A percentile compares a stretch with the other conserved stretches of the same genome.
Conservation (phyloP, 2,113 vertebrate genomes). For the Onychorhynchus coronatus region DNA sequence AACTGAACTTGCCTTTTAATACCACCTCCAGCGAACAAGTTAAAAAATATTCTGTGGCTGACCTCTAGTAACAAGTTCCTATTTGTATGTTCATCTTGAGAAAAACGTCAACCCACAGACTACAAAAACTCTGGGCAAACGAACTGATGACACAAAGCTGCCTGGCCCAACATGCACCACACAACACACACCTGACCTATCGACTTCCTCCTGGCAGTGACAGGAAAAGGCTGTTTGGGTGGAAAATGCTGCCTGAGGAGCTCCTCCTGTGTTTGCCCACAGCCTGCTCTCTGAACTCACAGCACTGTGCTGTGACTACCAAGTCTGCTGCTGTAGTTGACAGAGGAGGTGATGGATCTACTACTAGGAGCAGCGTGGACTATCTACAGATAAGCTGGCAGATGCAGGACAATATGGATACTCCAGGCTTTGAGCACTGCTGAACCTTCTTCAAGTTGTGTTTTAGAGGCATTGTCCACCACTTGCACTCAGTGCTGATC, state of each 20-base stretch:
- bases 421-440: neutral
- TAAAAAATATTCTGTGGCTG: constrained; percentile 38
- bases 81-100: neutral
- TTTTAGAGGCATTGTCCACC: neutral
- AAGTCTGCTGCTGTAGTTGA: accelerated
- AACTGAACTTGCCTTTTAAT: constrained; percentile 54
- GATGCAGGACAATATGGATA: neutral
- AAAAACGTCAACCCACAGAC: constrained; percentile 47
- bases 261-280: neutral
- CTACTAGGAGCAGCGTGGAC: neutral
- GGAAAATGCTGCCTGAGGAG: neutral
- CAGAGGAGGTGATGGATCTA: neutral
- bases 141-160: neutral
- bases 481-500: neutral
- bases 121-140: neutral
- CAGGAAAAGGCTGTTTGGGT: neutral
- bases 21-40: constrained; percentile 25
- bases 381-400: neutral
- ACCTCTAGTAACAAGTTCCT: constrained; percentile 5
- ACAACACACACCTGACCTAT: neutral
- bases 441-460: neutral
- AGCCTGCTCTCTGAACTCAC: neutral
- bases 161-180: neutral
- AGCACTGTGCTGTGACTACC: neutral
- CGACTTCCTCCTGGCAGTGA: neutral